Percentiles rank a stretch among this genome's conserved stretches.
Conservation (phyloP, 1,140 invertebrate genomes). For the Solen grandis region DNA sequence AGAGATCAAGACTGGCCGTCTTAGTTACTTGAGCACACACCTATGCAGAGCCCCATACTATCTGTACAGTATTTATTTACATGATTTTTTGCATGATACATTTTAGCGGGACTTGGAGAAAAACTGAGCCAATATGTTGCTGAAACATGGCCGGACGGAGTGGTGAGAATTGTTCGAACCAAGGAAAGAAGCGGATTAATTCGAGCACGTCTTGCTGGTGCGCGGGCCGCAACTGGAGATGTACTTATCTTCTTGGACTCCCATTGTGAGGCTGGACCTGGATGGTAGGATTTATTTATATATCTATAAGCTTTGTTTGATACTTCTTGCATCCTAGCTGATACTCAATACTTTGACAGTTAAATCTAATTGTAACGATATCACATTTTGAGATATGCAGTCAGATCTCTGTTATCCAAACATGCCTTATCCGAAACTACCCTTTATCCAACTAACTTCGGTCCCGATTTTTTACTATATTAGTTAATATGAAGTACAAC, state of each 20-base stretch:
- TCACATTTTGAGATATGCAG: no score
- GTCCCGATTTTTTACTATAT: no score
- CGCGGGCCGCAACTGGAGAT: slow-evolving; percentile 94
- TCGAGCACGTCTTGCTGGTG: slow-evolving; percentile 92
- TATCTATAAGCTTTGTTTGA: no score
- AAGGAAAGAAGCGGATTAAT: slow-evolving; percentile 94
- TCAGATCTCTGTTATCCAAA: no score
- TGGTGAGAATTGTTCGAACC: slow-evolving; percentile 83
- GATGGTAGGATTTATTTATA: slow-evolving; percentile 85
- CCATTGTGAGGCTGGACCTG: slow-evolving; percentile 97
- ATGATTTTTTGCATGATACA: no score
- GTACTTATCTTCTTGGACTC: slow-evolving; percentile 98
- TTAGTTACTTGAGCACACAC: no score
- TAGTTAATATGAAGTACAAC: no score
- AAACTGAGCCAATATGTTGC: slow-evolving; percentile 87
- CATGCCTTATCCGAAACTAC: no score
- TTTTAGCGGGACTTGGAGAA: slow-evolving; percentile 92
- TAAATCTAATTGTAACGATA: background rate
- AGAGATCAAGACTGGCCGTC: no score
- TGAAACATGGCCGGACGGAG: slow-evolving; percentile 83
- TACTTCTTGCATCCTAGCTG: background rate
- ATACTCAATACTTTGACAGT: background rate
- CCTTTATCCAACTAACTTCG: no score
- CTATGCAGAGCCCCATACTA: no score
- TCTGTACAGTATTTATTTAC: no score